Conservation (phyloP, 2,797 vertebrate genomes). For the Acanthis flammea region DNA sequence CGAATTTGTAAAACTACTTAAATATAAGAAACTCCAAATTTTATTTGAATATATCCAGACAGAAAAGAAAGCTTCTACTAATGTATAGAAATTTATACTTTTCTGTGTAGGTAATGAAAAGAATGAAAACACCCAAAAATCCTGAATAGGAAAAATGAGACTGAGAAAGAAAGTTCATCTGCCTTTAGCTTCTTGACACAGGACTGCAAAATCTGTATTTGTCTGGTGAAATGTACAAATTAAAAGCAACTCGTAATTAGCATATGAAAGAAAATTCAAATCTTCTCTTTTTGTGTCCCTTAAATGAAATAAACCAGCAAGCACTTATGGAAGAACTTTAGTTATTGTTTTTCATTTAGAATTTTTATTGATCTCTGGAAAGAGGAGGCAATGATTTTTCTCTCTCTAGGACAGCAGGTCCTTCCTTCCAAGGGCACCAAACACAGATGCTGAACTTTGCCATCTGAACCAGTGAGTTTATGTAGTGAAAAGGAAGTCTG, state of each 20-base stretch:
- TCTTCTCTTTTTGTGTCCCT: accelerated
- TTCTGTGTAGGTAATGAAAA: not conserved
- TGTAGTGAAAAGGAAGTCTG: not conserved
- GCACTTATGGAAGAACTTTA: not conserved
- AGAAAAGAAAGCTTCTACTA: not conserved
- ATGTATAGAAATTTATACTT: not conserved
- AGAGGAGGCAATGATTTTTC: not conserved
- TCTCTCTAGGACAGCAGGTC: not conserved
- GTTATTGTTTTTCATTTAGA: not conserved
- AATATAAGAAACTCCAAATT: not conserved
- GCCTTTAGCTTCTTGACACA: not conserved
- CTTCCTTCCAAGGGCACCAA: not conserved
- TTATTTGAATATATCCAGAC: not conserved
- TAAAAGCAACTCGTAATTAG: not conserved
- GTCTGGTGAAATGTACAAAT: not conserved
- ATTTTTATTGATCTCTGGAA: not conserved
- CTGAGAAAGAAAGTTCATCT: not conserved
- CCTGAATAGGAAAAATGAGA: not conserved
- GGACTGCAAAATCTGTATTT: not conserved
- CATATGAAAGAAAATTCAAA: not conserved
- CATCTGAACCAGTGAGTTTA: not conserved
- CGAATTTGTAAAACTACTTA: not conserved
- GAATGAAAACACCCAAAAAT: not conserved
- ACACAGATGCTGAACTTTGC: accelerated
- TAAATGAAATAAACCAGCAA: not conserved